Conservation (phyloP, 2,797 vertebrate species). For the Anguilla marmorata region DNA sequence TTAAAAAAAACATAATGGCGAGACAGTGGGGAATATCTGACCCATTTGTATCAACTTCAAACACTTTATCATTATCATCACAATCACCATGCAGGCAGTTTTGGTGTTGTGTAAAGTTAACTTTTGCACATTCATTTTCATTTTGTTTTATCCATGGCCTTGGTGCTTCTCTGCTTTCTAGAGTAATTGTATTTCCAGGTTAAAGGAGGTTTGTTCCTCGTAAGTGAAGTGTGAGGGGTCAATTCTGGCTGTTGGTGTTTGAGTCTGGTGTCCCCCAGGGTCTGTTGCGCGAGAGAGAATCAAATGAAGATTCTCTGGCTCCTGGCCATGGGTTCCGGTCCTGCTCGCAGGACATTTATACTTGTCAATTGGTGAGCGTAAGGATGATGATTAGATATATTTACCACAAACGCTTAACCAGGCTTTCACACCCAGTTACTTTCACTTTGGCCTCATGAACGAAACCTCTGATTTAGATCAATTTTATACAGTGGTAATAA, state of each 20-base stretch:
- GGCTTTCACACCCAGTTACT: constrained; percentile 9
- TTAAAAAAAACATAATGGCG: constrained; percentile 37
- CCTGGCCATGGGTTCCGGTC: neutral
- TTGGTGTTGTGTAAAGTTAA: constrained; percentile 51
- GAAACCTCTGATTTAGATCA: constrained; percentile 49
- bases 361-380: neutral
- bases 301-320: neutral
- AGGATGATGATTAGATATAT: neutral
- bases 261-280: neutral
- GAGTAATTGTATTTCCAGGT: constrained; percentile 43
- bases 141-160: constrained; percentile 53
- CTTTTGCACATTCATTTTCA: constrained; percentile 56
- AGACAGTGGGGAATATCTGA: neutral
- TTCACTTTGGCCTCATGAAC: constrained; percentile 37
- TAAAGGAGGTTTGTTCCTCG: constrained; percentile 15
- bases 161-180: constrained; percentile 51
- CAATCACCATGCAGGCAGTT: constrained; percentile 55
- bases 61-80: constrained; percentile 46
- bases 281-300: neutral
- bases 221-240: constrained; percentile 19
- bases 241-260: neutral
- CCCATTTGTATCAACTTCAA: constrained; percentile 46
- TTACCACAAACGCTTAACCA: neutral
- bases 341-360: neutral
- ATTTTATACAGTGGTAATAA: constrained; percentile 50